Evolutionary conservation across 2,888 invertebrate species (phyloP), one percentile per base, ranked within the genome.

Genomic region (Agriopis marginaria): DNA sequence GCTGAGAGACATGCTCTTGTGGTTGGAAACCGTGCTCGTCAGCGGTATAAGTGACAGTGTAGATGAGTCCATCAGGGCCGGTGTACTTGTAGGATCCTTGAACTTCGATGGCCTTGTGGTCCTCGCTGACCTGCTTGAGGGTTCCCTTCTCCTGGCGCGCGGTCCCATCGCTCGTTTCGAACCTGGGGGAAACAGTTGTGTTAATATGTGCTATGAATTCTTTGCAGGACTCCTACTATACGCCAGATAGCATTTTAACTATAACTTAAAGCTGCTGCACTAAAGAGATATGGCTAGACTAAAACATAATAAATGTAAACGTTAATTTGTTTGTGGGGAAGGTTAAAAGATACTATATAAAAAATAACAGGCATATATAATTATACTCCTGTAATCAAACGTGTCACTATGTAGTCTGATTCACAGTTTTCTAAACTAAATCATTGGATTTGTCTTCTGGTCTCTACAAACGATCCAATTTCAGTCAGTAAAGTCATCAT

Each of bases 1-100:
- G 68, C 50, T 76, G 72, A 45, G 79, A 74, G 12, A 92, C 83
- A 47, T 89, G 92, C 75, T 91, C 91, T 68, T 92, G 92, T 1
- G 93, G 93, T 69, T 93, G 95, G 91, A 94, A 96, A 51, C 96
- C 96, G 83, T 95, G 93, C 82, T 95, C 95, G 83, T 95, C 91
- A 17, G 96, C 95, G 63, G 88, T 85, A 89, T 91, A 96, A 11
- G 89, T 93, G 68, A 95, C 90, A 61, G 91, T 89, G 88, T 95
- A 95, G 40, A 91, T 86, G 62, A 93, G 88, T 8, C 95, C 95
- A 77, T 95, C 95, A 53, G 95, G 93, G 6, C 90, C 94, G 39
- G 89, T 86, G 90, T 95, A 95, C 69, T 89, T 91, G 90, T 94
- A 95, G 75, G 85, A 90, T 62, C 95, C 95, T 64, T 88, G 88